Conservation (phyloP, 1,140 invertebrate species). For the Ooceraea biroi region DNA sequence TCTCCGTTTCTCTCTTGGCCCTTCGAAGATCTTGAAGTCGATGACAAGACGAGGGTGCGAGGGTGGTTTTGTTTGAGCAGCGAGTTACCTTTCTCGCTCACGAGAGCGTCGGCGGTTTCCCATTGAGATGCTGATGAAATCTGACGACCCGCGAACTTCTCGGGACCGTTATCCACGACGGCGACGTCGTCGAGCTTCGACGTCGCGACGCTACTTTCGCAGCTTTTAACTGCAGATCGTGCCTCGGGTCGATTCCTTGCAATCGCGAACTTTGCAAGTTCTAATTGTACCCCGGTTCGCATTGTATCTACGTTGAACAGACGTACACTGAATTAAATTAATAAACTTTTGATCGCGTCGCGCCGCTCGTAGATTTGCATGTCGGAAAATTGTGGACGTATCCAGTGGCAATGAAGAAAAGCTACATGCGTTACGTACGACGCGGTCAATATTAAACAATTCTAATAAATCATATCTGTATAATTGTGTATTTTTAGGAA, state of each 20-base stretch:
- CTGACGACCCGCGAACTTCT: constrained; percentile 58
- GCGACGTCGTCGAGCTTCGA: constrained; percentile 16
- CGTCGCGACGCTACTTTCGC: constrained; percentile 53
- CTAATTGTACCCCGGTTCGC: constrained; percentile 50
- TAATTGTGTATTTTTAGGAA: too few relatives aligned
- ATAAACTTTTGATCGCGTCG: constrained; percentile 56
- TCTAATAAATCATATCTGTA: too few relatives aligned
- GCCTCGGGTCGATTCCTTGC: constrained; percentile 28
- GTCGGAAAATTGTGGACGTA: constrained; percentile 51
- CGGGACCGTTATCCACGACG: constrained; percentile 47
- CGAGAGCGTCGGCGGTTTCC: not conserved
- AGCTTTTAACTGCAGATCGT: constrained; percentile 37
- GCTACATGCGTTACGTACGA: not conserved
- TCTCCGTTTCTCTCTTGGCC: not conserved
- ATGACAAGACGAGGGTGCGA: constrained; percentile 50
- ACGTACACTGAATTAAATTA: constrained; percentile 45
- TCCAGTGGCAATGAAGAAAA: constrained; percentile 32
- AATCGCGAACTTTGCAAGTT: constrained; percentile 54
- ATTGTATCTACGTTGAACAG: constrained; percentile 11
- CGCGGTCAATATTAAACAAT: too few relatives aligned
- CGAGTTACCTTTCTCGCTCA: constrained; percentile 50
- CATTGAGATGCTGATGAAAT: constrained; percentile 65
- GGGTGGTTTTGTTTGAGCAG: constrained; percentile 64
- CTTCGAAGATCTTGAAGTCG: constrained; percentile 37
- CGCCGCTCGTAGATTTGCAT: constrained; percentile 29